Evolutionary conservation across 2,888 invertebrate species (phyloP), one percentile per base, ranked within the genome.

Genomic region (Mycogona germanica): DNA sequence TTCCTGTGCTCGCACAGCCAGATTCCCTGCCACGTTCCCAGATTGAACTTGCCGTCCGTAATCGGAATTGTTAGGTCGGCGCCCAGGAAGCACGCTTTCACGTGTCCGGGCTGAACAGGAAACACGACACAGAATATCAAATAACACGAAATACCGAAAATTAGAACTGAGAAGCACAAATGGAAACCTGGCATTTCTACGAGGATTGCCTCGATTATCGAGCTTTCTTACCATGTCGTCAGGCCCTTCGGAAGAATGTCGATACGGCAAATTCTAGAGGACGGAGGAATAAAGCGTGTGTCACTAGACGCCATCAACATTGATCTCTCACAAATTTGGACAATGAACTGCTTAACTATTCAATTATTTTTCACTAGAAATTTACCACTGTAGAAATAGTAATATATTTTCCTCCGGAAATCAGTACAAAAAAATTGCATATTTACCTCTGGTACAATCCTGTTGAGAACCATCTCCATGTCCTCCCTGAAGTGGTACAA

Each of bases 401-500:
- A 50, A 5, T 21, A 41, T 17, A 14, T 19, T 25, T 41, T 28
- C 7, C n/a, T 17, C 17, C 2, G 4, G 42, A 14, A 19, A 5
- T 2, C 42, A 12, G 28, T 53, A 17, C n/a, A 55, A 38, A 56
- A 57, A 14, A 56, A 57, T 17, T 32, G 21, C 17, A 21, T 42
- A 51, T 65, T 63, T 66, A 76, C 76, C 73, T 96, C 95, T 71
- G 95, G 95, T 74, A 96, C 89, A 74, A 96, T 87, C 81, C 91
- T 92, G 75, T 95, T 95, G 73, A 96, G 79, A 89, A 96, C 92
- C 91, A 93, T 95, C 76, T 96, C 95, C 91, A 95, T 95, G 72
- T 96, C 96, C 71, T 91, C 91, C 74, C 92, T 80, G 64, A 58
- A 68, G 68, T 62, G 61, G 58, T 60, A 61, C 26, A 56, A 51